Conservation (phyloP, 2,888 invertebrate species). For the Noctua pronuba region DNA sequence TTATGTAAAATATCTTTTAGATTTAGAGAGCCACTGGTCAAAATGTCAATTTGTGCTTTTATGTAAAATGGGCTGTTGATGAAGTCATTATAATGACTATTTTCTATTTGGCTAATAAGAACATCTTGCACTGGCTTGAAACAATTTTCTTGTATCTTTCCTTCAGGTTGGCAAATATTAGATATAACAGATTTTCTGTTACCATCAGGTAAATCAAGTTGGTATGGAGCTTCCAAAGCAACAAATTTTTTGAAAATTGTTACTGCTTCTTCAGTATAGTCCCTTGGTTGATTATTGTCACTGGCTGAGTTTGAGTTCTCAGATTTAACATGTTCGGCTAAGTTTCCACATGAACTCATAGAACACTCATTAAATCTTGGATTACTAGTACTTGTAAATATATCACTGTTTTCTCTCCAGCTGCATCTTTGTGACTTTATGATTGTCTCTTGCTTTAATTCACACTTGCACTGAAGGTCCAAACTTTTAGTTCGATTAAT, state of each 20-base stretch:
- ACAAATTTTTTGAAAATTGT: constrained; percentile 95
- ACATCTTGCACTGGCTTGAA: constrained; percentile 94
- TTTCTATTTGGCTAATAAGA: constrained; percentile 92
- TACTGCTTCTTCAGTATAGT: constrained; percentile 91
- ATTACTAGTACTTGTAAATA: constrained; percentile 69
- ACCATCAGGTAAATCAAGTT: constrained; percentile 91
- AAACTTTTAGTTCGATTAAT: constrained; percentile 83
- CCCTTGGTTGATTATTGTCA: constrained; percentile 68
- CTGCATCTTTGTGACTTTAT: constrained; percentile 73
- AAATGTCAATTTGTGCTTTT: constrained; percentile 97
- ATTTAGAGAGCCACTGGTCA: constrained; percentile 94
- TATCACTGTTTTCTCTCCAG: constrained; percentile 74
- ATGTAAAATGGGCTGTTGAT: constrained; percentile 96
- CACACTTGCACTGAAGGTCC: constrained; percentile 78
- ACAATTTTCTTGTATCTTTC: constrained; percentile 92
- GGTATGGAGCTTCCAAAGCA: constrained; percentile 92
- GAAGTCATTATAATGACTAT: constrained; percentile 95
- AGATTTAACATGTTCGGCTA: constrained; percentile 73
- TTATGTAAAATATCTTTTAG: constrained; percentile 97
- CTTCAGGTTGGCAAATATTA: constrained; percentile 92
- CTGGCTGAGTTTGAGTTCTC: constrained; percentile 57
- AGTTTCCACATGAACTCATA: constrained; percentile 81
- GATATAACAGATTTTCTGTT: constrained; percentile 91
- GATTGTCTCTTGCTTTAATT: constrained; percentile 65
- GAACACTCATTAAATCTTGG: constrained; percentile 75